Percentiles rank a stretch among this genome's conserved stretches.
phyloP scores from a whole-genome alignment of 2,888 invertebrate species.

The Brenthis hecate region DNA sequence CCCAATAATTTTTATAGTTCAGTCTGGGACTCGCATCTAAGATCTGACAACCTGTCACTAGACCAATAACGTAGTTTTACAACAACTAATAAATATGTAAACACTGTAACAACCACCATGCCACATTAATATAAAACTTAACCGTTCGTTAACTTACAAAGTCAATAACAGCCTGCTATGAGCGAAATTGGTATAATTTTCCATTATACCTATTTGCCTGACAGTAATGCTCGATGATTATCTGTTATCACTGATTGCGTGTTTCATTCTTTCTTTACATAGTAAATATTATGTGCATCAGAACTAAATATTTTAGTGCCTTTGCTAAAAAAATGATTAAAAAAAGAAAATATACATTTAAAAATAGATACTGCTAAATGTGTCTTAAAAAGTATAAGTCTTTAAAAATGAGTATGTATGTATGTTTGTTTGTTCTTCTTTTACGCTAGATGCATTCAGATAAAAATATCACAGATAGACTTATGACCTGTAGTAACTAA shows the following conservation, averaged over 20 bases:
- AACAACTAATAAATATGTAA: neutral
- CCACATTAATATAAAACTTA: slow-evolving; percentile 30
- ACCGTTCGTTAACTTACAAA: slow-evolving; percentile 29
- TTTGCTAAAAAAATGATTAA: neutral
- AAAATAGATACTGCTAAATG: no score
- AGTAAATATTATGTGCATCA: slow-evolving; percentile 13
- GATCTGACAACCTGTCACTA: no score
- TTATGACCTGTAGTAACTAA: no score
- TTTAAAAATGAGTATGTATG: no score
- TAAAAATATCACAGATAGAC: no score
- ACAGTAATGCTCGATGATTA: slow-evolving; percentile 38
- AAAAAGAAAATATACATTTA: neutral
- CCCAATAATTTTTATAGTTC: no score
- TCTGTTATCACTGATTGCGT: slow-evolving; percentile 36
- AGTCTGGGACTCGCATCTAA: no score
- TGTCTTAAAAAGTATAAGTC: no score
- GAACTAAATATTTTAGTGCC: no score
- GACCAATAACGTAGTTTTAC: no score
- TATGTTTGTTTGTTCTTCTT: no score
- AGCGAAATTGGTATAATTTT: slow-evolving; percentile 36
- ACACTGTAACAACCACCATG: neutral
- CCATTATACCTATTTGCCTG: slow-evolving; percentile 33
- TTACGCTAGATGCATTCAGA: no score
- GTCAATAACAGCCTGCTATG: slow-evolving; percentile 25
- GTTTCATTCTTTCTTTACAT: slow-evolving; percentile 30